phyloP scores from a whole-genome alignment of 2,888 invertebrate genomes.

The Thyatira batis region DNA sequence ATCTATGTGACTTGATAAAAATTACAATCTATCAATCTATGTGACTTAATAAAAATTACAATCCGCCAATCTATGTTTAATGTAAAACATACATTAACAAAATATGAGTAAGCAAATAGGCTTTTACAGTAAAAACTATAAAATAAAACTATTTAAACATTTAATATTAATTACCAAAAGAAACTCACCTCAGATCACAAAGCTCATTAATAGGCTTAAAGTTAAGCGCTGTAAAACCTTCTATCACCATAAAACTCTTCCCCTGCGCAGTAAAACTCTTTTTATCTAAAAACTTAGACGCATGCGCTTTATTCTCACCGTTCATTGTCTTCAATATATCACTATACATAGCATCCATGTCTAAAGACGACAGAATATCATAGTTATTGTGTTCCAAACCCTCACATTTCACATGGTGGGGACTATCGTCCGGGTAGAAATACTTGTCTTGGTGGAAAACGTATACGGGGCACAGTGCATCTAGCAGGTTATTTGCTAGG shows the following conservation, averaged over 20 bases:
- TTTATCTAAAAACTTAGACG: constrained; percentile 5
- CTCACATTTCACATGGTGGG: constrained; percentile 83
- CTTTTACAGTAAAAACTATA: too few species aligned
- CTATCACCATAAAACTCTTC: constrained; percentile 84
- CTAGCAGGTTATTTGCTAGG: constrained; percentile 81
- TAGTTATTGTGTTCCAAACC: constrained; percentile 89
- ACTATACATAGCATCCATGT: constrained; percentile 86
- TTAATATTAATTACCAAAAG: background rate
- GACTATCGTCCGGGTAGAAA: constrained; percentile 85
- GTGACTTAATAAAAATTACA: too few species aligned
- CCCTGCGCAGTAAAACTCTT: constrained; percentile 28
- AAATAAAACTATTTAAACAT: too few species aligned
- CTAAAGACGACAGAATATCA: constrained; percentile 86
- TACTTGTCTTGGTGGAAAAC: constrained; percentile 90
- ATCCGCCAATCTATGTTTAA: too few species aligned
- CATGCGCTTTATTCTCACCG: constrained; percentile 34
- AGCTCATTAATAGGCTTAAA: constrained; percentile 85
- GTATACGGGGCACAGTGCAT: constrained; percentile 67
- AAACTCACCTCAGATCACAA: constrained; percentile 83
- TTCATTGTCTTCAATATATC: constrained; percentile 78
- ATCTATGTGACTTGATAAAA: too few species aligned
- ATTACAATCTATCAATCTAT: too few species aligned
- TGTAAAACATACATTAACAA: too few species aligned
- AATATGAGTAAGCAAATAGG: too few species aligned
- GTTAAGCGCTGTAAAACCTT: constrained; percentile 90